Conservation (phyloP, 2,797 vertebrate genomes). For the Pempheris klunzingeri region DNA sequence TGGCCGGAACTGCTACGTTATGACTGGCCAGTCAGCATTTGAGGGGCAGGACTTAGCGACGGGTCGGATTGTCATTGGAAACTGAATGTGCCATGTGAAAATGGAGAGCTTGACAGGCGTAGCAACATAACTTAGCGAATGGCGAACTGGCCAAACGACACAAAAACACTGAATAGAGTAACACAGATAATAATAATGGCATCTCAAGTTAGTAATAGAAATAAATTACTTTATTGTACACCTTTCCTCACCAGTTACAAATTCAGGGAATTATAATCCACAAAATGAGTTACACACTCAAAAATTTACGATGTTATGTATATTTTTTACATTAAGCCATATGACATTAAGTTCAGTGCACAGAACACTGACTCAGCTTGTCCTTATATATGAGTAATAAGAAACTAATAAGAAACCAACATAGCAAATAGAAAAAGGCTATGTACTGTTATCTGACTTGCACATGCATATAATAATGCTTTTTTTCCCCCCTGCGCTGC, state of each 20-base stretch:
- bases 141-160: background rate
- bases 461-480: slow-evolving; percentile 78
- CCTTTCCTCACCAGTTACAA: slow-evolving; percentile 4
- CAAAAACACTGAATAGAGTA: background rate
- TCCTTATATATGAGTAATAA: slow-evolving; percentile 74
- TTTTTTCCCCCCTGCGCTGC: slow-evolving; percentile 43
- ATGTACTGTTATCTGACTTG: slow-evolving; percentile 87
- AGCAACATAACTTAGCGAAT: background rate
- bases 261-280: slow-evolving; percentile 54
- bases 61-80: background rate
- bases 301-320: slow-evolving; percentile 2
- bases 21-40: too few species aligned
- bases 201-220: too few species aligned
- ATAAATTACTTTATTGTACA: too few species aligned
- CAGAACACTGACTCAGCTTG: slow-evolving; percentile 50
- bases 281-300: background rate
- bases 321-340: slow-evolving; percentile 68
- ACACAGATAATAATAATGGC: background rate
- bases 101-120: background rate
- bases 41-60: too few species aligned
- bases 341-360: slow-evolving; percentile 54
- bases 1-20: too few species aligned
- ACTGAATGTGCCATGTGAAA: background rate
- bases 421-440: slow-evolving; percentile 86
- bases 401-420: slow-evolving; percentile 70